phyloP scores from a whole-genome alignment of 2,888 invertebrate species.

The Deroplatys truncata region DNA sequence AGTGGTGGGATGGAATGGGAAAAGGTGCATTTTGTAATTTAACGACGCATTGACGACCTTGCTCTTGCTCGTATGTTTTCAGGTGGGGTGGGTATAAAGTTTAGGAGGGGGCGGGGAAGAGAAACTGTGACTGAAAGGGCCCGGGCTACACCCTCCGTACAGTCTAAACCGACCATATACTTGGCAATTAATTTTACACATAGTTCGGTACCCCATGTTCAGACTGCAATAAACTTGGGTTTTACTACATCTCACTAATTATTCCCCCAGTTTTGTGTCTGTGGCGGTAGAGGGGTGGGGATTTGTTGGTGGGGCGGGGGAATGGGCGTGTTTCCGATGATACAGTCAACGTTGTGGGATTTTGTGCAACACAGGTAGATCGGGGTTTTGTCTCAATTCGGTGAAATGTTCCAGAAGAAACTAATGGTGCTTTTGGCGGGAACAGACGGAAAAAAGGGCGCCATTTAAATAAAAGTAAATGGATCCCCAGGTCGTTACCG shows the following conservation, averaged over 20 bases:
- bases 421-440: not conserved
- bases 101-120: not conserved
- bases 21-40: not conserved
- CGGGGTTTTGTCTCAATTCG: not conserved
- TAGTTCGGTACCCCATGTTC: not conserved
- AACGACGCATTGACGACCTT: slow-evolving; percentile 6
- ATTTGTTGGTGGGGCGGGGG: not conserved
- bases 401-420: not conserved
- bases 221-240: slow-evolving; percentile 7
- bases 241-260: not conserved
- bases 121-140: not conserved
- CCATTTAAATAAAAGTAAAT: not conserved
- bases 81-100: not conserved
- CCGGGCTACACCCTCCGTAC: not conserved
- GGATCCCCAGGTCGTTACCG: not conserved
- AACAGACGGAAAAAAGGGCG: not conserved
- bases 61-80: not conserved
- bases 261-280: not conserved
- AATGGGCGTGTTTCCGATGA: not conserved
- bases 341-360: not conserved
- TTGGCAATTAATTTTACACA: not conserved
- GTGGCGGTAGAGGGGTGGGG: not conserved
- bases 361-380: not conserved
- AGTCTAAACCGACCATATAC: not conserved
- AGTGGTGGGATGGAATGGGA: not conserved